A percentile compares a stretch with the other conserved stretches of the same genome.
Conservation (phyloP, 2,797 vertebrate species). For the Heliangelus exortis region DNA sequence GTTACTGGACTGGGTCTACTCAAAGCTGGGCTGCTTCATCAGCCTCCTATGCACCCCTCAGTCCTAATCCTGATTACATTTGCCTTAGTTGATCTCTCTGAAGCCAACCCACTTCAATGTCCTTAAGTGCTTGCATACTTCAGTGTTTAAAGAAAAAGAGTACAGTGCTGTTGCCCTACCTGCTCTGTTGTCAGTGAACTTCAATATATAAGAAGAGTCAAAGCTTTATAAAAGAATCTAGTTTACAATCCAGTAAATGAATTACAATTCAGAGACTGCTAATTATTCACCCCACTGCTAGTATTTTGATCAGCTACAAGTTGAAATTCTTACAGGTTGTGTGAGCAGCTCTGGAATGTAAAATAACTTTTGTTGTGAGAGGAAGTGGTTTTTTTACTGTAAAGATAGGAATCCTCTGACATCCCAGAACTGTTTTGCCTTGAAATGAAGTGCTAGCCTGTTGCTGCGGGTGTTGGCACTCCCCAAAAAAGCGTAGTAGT, state of each 20-base stretch:
- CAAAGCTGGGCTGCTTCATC: constrained; percentile 17
- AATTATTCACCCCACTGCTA: neutral
- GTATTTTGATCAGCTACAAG: neutral
- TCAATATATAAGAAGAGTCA: neutral
- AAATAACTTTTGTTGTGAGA: neutral
- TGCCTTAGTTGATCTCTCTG: constrained; percentile 57
- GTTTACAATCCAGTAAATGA: neutral
- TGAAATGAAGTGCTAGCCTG: neutral
- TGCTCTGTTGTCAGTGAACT: constrained; percentile 14
- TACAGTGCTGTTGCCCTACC: neutral
- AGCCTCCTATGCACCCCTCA: constrained; percentile 1
- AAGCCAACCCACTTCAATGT: constrained; percentile 41
- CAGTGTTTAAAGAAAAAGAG: neutral
- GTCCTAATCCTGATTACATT: constrained; percentile 65
- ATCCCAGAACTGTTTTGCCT: neutral
- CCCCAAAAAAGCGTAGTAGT: neutral
- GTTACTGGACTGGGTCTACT: neutral
- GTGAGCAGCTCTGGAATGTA: neutral
- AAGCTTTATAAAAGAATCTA: neutral
- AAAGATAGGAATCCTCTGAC: neutral
- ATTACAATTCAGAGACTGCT: neutral
- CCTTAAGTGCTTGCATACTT: constrained; percentile 67
- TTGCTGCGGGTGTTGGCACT: neutral
- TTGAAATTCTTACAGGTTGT: neutral
- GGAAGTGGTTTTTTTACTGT: neutral